Evolutionary conservation across 2,113 vertebrate genomes (phyloP), one percentile per base, ranked within the genome.

Genomic region (Phainopepla nitens): DNA sequence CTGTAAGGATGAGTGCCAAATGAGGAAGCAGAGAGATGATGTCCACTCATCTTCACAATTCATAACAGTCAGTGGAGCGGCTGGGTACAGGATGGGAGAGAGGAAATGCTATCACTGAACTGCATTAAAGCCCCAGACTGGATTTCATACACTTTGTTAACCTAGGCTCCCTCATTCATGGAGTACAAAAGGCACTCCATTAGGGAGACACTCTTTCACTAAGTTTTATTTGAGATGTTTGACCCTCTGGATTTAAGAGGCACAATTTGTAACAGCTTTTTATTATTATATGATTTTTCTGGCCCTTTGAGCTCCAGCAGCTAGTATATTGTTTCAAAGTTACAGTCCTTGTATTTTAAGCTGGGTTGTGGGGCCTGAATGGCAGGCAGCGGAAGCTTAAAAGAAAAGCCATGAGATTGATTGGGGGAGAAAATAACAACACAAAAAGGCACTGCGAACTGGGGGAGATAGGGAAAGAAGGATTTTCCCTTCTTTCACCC

Each of bases 41-140:
- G 97, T 97, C 97, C 97, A 97, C 97, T 98, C 97, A 97, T 97
- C 96, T 97, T 97, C 94, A 84, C 98, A 97, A 97, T 98, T 98
- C 97, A 98, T 98, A 98, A 97, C 90, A 96, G 93, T 92, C 95
- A 65, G 93, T 87, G 96, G 95, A 96, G 88, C 2, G 68, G 75
- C 96, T 97, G 95, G 93, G 90, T 95, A 93, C 97, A 97, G 98
- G 97, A 98, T 97, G 96, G 93, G 85, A 97, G 94, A 96, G 96
- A 98, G 97, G 98, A 98, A 98, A 97, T 88, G 97, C 97, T 98
- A 96, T 97, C 96, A 91, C 77, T 85, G 95, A 84, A 96, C 97
- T 97, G 96, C 96, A 97, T 97, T 98, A 97, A 97, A 98, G 94
- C 91, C 47, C 51, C 82, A 91, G 96, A 88, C 94, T 95, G 97